phyloP scores from a whole-genome alignment of 1,140 invertebrate species.

The Acromyrmex echinatior region DNA sequence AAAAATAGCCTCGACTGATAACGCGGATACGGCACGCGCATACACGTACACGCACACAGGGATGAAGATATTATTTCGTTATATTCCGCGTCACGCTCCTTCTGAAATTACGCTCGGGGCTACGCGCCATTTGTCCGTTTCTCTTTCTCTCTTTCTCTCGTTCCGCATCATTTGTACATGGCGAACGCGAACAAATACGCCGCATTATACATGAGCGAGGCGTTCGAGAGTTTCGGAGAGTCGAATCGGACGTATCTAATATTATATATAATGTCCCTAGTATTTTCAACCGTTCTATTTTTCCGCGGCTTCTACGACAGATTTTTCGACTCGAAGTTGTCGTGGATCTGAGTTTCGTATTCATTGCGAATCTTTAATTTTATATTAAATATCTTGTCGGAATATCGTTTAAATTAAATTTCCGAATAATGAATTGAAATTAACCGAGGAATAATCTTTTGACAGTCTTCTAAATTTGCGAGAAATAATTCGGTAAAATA shows the following conservation, averaged over 20 bases:
- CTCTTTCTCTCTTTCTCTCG: conserved; percentile 62
- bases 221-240: conserved; percentile 24
- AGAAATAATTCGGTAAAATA: neutral
- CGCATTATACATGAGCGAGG: conserved; percentile 41
- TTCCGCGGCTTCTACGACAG: neutral
- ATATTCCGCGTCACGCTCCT: conserved; percentile 56
- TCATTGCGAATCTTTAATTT: neutral
- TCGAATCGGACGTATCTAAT: conserved; percentile 31
- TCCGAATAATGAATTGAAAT: neutral
- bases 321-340: neutral
- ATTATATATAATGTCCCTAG: neutral
- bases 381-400: neutral
- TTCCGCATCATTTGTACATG: conserved; percentile 49
- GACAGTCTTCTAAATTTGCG: neutral
- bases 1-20: conserved; percentile 53
- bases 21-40: conserved; percentile 26
- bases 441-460: neutral
- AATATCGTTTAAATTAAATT: neutral
- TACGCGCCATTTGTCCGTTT: conserved; percentile 75
- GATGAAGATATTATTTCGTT: conserved; percentile 60
- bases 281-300: neutral
- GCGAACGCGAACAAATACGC: conserved; percentile 37
- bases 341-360: neutral
- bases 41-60: neutral
- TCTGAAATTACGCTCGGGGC: conserved; percentile 38